Evolutionary conservation across 2,113 vertebrate genomes (phyloP).

Genomic region (Phaethon lepturus): DNA sequence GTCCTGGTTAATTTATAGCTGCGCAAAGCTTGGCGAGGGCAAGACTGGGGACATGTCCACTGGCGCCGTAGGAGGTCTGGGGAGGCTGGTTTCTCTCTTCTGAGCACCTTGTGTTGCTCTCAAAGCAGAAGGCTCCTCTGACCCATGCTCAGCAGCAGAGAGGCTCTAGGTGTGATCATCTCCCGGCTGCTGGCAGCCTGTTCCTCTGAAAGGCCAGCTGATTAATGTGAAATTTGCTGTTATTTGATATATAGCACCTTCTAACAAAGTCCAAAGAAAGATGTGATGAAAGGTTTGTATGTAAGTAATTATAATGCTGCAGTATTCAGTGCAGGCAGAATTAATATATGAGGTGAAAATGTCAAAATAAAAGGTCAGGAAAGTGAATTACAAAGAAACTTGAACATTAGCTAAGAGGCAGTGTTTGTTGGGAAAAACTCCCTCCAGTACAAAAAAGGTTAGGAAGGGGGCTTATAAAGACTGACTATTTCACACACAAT

Average conservation of each 20-base stretch:
- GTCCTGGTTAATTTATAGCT: background rate
- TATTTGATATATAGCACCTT: conserved; percentile 53
- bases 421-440: conserved; percentile 42
- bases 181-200: background rate
- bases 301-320: conserved; percentile 70
- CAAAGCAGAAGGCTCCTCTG: background rate
- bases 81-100: background rate
- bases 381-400: conserved; percentile 67
- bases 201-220: conserved; percentile 27
- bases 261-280: conserved; percentile 65
- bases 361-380: conserved; percentile 72
- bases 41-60: background rate
- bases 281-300: conserved; percentile 65
- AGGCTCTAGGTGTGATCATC: background rate
- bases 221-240: conserved; percentile 47
- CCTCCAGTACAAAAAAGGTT: conserved; percentile 40
- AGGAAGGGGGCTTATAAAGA: conserved; percentile 63
- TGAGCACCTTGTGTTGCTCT: rapidly evolving
- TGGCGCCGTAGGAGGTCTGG: rapidly evolving
- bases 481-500: conserved; percentile 76
- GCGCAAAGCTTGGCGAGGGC: background rate
- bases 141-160: background rate
- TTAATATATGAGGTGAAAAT: conserved; percentile 66
- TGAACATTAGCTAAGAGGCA: conserved; percentile 42
- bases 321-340: conserved; percentile 48